Conservation (phyloP, 2,113 vertebrate species). For the Excalfactoria chinensis region DNA sequence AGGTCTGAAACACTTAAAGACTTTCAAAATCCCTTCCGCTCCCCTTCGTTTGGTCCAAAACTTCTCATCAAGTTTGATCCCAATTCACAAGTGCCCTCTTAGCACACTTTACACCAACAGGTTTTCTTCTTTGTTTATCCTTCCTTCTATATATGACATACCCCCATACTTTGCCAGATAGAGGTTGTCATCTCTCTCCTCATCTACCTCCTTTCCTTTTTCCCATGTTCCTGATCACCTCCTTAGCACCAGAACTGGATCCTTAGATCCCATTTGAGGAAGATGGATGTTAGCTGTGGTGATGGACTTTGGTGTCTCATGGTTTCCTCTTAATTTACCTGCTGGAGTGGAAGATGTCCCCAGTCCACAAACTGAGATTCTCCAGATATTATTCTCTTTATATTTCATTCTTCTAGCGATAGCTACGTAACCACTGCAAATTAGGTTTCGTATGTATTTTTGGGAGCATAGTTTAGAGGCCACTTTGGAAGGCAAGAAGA, state of each 20-base stretch:
- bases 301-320: not conserved
- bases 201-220: not conserved
- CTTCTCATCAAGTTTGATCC: not conserved
- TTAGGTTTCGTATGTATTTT: not conserved
- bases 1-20: not conserved
- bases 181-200: not conserved
- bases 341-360: not conserved
- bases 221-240: not conserved
- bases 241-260: not conserved
- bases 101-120: not conserved
- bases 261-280: not conserved
- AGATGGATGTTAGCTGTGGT: not conserved
- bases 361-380: not conserved
- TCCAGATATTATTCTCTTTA: not conserved
- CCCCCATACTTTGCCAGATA: not conserved
- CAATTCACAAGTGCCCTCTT: not conserved
- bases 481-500: conserved; percentile 47
- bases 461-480: conserved; percentile 43
- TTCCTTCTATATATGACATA: not conserved
- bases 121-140: not conserved
- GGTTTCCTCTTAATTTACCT: not conserved
- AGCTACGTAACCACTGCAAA: not conserved
- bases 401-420: not conserved
- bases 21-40: not conserved
- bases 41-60: not conserved